Conservation (phyloP, 1,140 invertebrate species). For the Bombus confusus region DNA sequence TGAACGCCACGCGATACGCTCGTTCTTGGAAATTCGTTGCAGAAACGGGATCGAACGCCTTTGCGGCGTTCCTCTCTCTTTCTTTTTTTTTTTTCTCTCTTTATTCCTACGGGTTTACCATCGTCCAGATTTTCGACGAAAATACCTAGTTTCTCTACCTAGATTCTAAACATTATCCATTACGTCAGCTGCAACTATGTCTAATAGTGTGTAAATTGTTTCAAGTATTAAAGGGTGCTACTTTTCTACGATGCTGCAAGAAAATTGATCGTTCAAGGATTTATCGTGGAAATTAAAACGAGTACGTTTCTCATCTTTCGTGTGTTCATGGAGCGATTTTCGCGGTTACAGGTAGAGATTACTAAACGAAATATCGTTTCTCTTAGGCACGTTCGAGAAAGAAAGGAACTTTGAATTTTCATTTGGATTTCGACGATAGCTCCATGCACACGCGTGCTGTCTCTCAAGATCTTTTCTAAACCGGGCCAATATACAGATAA, state of each 20-base stretch:
- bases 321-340: slow-evolving; percentile 15
- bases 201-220: slow-evolving; percentile 29
- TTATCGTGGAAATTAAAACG: slow-evolving; percentile 15
- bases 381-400: too few relatives aligned
- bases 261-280: slow-evolving; percentile 36
- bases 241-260: slow-evolving; percentile 45
- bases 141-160: slow-evolving; percentile 34
- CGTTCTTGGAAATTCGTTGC: slow-evolving; percentile 54
- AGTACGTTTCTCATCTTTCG: background rate
- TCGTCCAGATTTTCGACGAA: slow-evolving; percentile 26
- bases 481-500: slow-evolving; percentile 22
- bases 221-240: slow-evolving; percentile 41
- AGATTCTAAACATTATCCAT: slow-evolving; percentile 39
- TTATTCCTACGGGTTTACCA: slow-evolving; percentile 32
- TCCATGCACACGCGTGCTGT: slow-evolving; percentile 16
- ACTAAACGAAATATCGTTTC: too few relatives aligned
- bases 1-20: slow-evolving; percentile 16
- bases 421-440: background rate
- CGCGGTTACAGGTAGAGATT: too few relatives aligned
- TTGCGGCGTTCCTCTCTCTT: background rate
- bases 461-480: background rate
- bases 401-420: background rate
- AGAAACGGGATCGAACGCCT: slow-evolving; percentile 7
- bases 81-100: slow-evolving; percentile 2
- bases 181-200: slow-evolving; percentile 48